Base-by-base conservation (phyloP, 2,797 vertebrate genomes). In the Chaetodon trifasciatus region DNA sequence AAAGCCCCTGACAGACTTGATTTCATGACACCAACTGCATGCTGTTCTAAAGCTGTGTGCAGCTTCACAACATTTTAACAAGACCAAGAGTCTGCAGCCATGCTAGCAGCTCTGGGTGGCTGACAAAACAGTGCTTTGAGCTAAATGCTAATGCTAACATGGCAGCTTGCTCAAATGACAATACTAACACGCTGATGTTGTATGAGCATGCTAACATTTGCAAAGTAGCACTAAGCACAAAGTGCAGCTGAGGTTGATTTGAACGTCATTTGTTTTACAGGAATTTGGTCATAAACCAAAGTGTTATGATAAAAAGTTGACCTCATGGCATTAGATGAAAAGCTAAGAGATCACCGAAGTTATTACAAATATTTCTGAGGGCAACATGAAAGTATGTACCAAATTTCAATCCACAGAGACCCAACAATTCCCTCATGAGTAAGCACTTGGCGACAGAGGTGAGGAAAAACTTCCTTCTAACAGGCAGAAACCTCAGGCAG, bases 1-100 rank as follows among this genome's bases (percentile, higher is more conserved):
- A 53, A 50, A 75, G 65, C 70, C 70, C 32, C 40, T 53, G 40
- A 69, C 44, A 66, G 13, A 67, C 47, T 44, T 37, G 37, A 19
- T 66, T 47, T n/a, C 24, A 23, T 63, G n/a, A 58, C 32, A 53
- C 8, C 13, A 1, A 23, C 24, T 50, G 9, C 21, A 2, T 62
- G 53, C 50, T 55, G 19, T 44, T 23, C 10, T 46, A 9, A 23
- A 79, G 67, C 53, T 76, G 17, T 40, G 3, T 40, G 35, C 44
- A 66, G 32, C 49, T 44, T 63, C 15, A 64, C 28, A 32, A 4
- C 32, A 46, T 21, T 12, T 39, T 17, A 24, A 49, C 13, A 16
- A 65, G 16, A 16, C 32, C 19, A 35, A 53, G 15, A 9, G 35
- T n/a, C 13, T 58, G 1, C 23, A 74, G 53, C 28, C 23, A 24